Base-by-base conservation (phyloP, 1,140 invertebrate genomes). In the Conopomorpha cramerella region DNA sequence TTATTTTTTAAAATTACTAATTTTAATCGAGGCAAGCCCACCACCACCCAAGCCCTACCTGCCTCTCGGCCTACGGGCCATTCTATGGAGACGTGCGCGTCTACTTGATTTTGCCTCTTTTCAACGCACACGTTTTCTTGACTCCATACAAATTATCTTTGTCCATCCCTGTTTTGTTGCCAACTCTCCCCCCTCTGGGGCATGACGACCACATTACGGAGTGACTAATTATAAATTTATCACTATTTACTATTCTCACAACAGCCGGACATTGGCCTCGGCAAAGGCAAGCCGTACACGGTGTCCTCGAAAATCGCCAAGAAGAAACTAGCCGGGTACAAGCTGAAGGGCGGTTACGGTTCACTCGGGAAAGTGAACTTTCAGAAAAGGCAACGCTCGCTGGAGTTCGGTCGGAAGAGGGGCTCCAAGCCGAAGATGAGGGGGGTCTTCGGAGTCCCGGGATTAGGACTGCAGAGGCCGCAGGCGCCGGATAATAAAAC, bases 401-500 rank as follows among this genome's bases (percentile, higher is more conserved):
- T 82, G n/a, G 90, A 91, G 38, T 92, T 90, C 64, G 86, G 86
- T 2, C 65, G 90, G 28, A 92, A 92, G 60, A 76, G 91, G 38
- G 89, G 89, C 1, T 84, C 89, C 0, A 93, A 93, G 63, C 82
- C 90, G 3, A 93, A 92, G 78, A 91, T 91, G 85, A 71, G 89
- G 42, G 89, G 89, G 3, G 83, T 91, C n/a, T 91, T 91, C 71
- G 89, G 89, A 16, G 86, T 87, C 1, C 88, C 89, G 1, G 88
- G 88, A 16, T 73, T 92, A 15, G 88, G 88, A 6, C 67, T 92
- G 19, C 89, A 90, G 46, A 65, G 81, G 19, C 82, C 82, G 3
- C 77, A 77, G 38, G 71, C 78, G 1, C 77, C 79, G 7, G 79
- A 82, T 30, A 77, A 66, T 42, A 81, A 79, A 45, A 67, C 63